Percentiles rank a stretch among this genome's conserved stretches.
These are phyloP conservation scores for Rhinolophus sinicus DNA, from an alignment of 2,113 vertebrate species.

Conservation along the genomic window DNA sequence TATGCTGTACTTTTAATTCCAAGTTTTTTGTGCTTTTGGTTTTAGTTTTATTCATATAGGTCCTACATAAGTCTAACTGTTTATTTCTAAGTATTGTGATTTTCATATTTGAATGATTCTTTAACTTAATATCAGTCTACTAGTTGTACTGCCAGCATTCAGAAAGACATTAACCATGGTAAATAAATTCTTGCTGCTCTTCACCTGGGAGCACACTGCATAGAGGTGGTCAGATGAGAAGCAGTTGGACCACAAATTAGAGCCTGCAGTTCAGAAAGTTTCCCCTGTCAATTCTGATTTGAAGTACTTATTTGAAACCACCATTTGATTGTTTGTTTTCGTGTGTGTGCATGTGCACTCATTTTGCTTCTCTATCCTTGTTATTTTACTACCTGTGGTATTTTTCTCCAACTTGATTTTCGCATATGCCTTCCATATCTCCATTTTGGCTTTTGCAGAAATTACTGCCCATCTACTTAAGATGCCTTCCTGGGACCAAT, in stretches of 20 bases:
- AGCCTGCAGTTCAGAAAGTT: neutral
- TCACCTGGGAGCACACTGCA: neutral
- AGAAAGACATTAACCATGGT: neutral
- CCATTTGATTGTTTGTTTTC: neutral
- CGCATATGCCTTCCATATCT: neutral
- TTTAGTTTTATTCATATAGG: neutral
- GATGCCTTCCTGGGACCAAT: neutral
- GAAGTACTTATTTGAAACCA: neutral
- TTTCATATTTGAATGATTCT: neutral
- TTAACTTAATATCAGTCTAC: neutral
- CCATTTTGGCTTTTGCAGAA: neutral
- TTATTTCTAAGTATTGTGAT: neutral
- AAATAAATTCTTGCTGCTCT: neutral
- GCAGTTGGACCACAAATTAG: neutral
- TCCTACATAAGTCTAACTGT: neutral
- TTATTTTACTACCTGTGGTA: neutral
- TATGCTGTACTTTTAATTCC: neutral
- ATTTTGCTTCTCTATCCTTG: neutral
- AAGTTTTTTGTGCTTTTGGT: neutral
- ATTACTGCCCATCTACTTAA: neutral
- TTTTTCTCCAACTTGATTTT: neutral
- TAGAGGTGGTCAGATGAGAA: neutral
- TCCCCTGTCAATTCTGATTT: neutral
- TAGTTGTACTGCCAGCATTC: neutral
- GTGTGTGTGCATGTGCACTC: neutral